These are phyloP conservation scores for Melanocharis versteri DNA, from an alignment of 2,113 vertebrate species.

Conservation along the genomic window DNA sequence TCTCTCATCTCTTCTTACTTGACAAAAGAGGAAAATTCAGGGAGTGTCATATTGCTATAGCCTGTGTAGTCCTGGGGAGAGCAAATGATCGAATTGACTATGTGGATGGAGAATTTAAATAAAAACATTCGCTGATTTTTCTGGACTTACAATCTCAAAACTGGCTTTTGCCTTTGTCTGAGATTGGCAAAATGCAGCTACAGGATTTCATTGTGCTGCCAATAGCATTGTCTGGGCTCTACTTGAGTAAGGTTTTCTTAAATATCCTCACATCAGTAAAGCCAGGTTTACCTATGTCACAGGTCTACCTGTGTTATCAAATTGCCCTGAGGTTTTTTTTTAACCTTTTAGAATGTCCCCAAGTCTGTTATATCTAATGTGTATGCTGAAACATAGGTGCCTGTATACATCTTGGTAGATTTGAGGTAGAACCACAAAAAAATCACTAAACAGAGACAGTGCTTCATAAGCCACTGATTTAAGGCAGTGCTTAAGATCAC, in stretches of 20 bases:
- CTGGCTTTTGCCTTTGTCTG: not conserved
- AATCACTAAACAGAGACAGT: not conserved
- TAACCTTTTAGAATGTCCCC: not conserved
- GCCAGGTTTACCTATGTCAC: not conserved
- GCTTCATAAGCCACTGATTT: not conserved
- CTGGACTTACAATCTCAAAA: not conserved
- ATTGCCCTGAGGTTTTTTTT: not conserved
- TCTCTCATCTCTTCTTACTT: not conserved
- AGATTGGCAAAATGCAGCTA: not conserved
- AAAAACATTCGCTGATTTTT: not conserved
- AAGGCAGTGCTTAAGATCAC: not conserved
- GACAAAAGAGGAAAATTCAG: not conserved
- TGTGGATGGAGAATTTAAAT: not conserved
- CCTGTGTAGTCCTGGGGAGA: not conserved
- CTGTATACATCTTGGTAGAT: not conserved
- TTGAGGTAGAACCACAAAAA: not conserved
- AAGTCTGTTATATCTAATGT: not conserved
- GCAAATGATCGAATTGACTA: not conserved
- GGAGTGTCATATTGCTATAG: not conserved
- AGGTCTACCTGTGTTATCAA: not conserved
- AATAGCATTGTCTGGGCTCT: not conserved
- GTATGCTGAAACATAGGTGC: not conserved
- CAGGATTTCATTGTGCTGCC: not conserved
- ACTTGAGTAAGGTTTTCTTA: not conserved
- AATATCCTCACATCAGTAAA: not conserved